Percentiles rank a stretch among this genome's conserved stretches.
These are phyloP conservation scores for Pogoniulus pusillus DNA, from an alignment of 2,797 vertebrate genomes.

Conservation along the genomic window DNA sequence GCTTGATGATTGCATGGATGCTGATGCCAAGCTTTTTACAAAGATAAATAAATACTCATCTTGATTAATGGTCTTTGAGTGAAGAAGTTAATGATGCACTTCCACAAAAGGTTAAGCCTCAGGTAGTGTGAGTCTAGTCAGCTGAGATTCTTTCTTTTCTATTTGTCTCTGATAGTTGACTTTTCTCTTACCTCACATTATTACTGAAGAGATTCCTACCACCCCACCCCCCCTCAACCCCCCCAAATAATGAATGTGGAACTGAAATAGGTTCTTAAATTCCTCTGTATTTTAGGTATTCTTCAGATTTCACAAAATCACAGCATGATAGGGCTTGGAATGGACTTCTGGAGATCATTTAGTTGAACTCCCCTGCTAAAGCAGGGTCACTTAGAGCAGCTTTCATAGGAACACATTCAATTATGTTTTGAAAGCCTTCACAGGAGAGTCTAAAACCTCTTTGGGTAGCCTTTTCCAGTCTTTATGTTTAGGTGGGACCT, in stretches of 20 bases:
- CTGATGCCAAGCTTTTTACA: not conserved
- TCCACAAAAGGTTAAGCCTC: conserved; percentile 33
- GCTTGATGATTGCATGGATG: conserved; percentile 2
- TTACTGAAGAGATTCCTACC: not conserved
- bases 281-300: not conserved
- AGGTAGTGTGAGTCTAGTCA: not conserved
- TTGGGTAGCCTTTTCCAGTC: no score
- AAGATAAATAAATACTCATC: not conserved
- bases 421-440: no score
- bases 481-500: no score
- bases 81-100: conserved; percentile 31
- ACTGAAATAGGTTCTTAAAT: not conserved
- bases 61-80: conserved; percentile 38
- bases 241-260: not conserved
- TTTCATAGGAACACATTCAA: no score
- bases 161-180: not conserved
- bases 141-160: not conserved
- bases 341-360: no score
- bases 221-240: no score
- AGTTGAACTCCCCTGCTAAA: no score
- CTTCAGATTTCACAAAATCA: not conserved
- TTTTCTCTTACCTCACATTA: not conserved
- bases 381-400: no score
- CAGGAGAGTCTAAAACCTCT: no score
- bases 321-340: no score